A percentile compares a stretch with the other conserved stretches of the same genome.
phyloP scores from a whole-genome alignment of 2,888 invertebrate species.

The Barypeithes pellucidus region DNA sequence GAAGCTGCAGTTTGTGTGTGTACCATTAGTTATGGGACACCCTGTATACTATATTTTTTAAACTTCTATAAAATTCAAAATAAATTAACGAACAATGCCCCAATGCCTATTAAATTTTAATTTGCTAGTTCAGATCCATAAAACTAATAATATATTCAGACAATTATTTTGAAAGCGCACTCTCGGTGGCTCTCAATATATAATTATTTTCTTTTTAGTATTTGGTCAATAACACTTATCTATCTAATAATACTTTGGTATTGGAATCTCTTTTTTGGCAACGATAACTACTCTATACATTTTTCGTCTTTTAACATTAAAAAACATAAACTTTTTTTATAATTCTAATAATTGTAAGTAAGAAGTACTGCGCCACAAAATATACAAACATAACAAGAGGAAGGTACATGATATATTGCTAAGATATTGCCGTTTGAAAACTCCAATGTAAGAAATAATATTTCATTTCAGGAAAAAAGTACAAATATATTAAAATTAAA shows the following conservation, averaged over 20 bases:
- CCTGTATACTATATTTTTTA: too few species aligned
- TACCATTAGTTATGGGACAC: too few species aligned
- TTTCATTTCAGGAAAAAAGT: too few species aligned
- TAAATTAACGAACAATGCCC: background rate
- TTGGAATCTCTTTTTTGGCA: constrained; percentile 61
- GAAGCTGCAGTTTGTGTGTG: too few species aligned
- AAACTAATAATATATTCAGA: constrained; percentile 31
- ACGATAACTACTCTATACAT: constrained; percentile 57
- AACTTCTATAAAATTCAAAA: too few species aligned
- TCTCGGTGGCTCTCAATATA: constrained; percentile 30
- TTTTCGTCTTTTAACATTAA: constrained; percentile 43
- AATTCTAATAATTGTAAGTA: constrained; percentile 25
- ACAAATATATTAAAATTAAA: too few species aligned
- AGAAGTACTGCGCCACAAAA: constrained; percentile 44
- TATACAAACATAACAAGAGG: constrained; percentile 27
- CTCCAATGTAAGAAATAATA: too few species aligned
- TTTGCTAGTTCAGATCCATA: constrained; percentile 41
- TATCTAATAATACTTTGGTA: constrained; percentile 61
- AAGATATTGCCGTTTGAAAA: constrained; percentile 4
- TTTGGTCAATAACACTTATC: constrained; percentile 61
- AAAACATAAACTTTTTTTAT: constrained; percentile 35
- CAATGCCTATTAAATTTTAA: constrained; percentile 23
- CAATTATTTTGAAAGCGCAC: constrained; percentile 39
- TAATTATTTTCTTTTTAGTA: constrained; percentile 44
- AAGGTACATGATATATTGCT: constrained; percentile 4